Evolutionary conservation across 2,797 vertebrate genomes (phyloP).

Genomic region (Cyprinella venusta): DNA sequence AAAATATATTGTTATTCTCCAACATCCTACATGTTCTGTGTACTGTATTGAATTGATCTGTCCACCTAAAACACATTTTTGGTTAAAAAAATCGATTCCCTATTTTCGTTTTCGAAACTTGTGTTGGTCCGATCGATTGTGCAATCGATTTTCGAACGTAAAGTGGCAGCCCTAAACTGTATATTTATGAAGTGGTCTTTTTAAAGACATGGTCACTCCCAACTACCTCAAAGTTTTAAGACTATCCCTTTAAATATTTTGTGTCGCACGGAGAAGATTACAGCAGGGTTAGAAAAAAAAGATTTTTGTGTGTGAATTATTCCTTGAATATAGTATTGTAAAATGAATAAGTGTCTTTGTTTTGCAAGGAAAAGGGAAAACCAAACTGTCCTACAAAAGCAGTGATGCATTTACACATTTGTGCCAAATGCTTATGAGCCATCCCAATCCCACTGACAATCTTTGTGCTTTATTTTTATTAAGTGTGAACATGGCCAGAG

Average conservation of each 20-base stretch:
- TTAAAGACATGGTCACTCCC: background rate
- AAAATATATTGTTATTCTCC: no score
- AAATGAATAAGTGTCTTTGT: background rate
- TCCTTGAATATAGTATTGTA: background rate
- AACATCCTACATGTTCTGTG: no score
- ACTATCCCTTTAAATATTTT: background rate
- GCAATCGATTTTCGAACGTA: no score
- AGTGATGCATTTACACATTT: conserved; percentile 10
- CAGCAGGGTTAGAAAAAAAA: background rate
- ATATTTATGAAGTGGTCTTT: background rate
- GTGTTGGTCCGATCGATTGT: no score
- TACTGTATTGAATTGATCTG: no score
- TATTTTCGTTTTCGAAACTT: no score
- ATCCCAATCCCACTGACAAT: background rate
- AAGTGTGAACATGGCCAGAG: background rate
- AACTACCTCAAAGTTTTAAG: background rate
- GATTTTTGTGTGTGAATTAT: background rate
- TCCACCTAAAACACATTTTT: no score
- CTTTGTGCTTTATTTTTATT: background rate
- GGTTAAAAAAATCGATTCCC: no score
- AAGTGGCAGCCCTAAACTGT: background rate
- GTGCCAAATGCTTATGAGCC: background rate
- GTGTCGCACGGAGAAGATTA: background rate
- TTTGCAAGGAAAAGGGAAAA: background rate
- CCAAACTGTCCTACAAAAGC: conserved; percentile 4